Evolutionary conservation across 1,140 invertebrate genomes (phyloP).

Genomic region (Lepidurus couesii): DNA sequence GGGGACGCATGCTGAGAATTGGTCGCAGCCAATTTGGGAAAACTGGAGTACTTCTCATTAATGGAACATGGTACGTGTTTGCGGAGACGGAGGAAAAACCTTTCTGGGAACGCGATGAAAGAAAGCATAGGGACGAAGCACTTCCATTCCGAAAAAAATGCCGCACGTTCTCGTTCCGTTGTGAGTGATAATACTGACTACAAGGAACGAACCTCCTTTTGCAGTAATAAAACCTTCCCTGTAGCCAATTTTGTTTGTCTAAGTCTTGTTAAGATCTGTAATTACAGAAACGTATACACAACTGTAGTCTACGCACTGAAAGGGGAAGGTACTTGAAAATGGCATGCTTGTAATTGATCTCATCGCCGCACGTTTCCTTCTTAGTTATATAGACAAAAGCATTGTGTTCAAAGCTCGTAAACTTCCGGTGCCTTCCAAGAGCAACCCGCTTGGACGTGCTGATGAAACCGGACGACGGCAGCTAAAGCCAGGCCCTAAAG

Average conservation of each 20-base stretch:
- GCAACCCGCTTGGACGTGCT: not conserved
- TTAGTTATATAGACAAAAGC: not conserved
- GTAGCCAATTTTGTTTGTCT: slow-evolving; percentile 1
- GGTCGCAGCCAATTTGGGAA: slow-evolving; percentile 8
- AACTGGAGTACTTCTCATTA: not conserved
- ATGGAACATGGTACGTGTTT: not conserved
- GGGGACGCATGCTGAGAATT: not conserved
- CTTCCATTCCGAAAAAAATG: not conserved
- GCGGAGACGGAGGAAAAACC: not conserved
- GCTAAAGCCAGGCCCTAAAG: not conserved
- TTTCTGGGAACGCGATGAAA: not conserved
- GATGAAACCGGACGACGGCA: slow-evolving; percentile 11
- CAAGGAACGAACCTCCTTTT: not conserved
- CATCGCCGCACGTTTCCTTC: not conserved
- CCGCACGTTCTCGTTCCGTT: not conserved
- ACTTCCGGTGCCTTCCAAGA: slow-evolving; percentile 6
- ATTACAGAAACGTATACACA: slow-evolving; percentile 2
- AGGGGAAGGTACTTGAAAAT: slow-evolving; percentile 10
- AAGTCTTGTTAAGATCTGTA: not conserved
- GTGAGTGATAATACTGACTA: not conserved
- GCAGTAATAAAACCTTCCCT: not conserved
- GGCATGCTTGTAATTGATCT: slow-evolving; percentile 10
- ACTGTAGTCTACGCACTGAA: not conserved
- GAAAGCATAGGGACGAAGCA: not conserved
- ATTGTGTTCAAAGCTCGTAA: slow-evolving; percentile 11